Percentiles rank a stretch among this genome's conserved stretches.
Conservation (phyloP, 2,113 vertebrate genomes). For the Henicopernis longicauda region DNA sequence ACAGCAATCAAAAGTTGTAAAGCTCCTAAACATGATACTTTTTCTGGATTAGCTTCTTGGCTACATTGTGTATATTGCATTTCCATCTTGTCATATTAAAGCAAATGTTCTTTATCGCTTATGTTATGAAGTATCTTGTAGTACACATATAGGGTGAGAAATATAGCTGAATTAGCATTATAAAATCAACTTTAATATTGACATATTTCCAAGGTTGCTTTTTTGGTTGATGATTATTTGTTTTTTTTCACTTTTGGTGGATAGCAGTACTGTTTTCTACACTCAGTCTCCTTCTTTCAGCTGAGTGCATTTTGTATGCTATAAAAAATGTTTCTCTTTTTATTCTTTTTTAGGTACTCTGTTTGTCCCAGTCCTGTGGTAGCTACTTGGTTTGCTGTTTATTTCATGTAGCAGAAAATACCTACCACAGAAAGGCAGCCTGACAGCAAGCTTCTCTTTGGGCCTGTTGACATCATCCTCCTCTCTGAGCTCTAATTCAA, state of each 20-base stretch:
- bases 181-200: background rate
- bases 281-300: background rate
- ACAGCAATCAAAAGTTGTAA: background rate
- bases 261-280: background rate
- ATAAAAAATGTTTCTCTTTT: background rate
- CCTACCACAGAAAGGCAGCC: background rate
- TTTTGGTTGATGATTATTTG: background rate
- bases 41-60: background rate
- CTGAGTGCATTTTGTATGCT: background rate
- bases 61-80: background rate
- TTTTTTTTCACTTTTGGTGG: background rate
- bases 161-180: background rate
- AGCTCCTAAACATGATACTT: background rate
- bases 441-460: slow-evolving; percentile 9
- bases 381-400: background rate
- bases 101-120: background rate
- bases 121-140: background rate
- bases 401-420: slow-evolving; percentile 33
- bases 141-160: background rate
- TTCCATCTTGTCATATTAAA: background rate
- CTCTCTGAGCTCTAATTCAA: slow-evolving; percentile 48
- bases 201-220: background rate
- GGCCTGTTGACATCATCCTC: slow-evolving; percentile 50
- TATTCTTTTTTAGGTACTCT: background rate
- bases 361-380: background rate